Base-by-base conservation (phyloP, 2,113 vertebrate species). In the Atherinomorus stipes region DNA sequence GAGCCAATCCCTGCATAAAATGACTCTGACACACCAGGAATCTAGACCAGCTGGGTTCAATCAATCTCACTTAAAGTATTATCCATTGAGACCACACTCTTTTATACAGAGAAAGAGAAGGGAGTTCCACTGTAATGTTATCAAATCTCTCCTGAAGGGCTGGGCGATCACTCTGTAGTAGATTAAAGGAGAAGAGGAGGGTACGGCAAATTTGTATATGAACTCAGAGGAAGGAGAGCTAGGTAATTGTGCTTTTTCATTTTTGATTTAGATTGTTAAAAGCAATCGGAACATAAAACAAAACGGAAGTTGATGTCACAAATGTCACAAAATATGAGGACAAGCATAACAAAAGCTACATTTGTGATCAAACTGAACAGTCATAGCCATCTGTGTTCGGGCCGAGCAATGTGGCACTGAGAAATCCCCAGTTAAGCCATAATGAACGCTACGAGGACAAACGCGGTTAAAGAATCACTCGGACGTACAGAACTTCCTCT, bases 1-100 rank as follows among this genome's bases (percentile, higher is more conserved):
- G 89, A 91, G 84, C 89, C 91, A 90, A 91, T 89, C 87, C 77
- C 80, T 76, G 85, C 86, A 87, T 90, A 90, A 91, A n/a, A 90
- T 87, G 89, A 89, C 87, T 90, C 86, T 88, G 77, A 88, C 88
- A 90, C 83, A 85, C 82, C 67, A 84, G 90, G 84, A 91, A 85
- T 89, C 85, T 60, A 65, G 85, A 88, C 79, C 84, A 75, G 89
- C 89, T 85, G 86, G 89, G 89, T 78, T 93, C 91, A 78, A 91
- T 94, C 92, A 90, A 90, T 94, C 93, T 92, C 89, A 91, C 89
- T 93, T 94, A 92, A 91, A 79, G 74, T 69, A 71, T 87, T 86
- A 83, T 91, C 84, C 83, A 74, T 85, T 64, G 56, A 78, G 40
- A 47, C 76, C 72, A 51, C 51, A 54, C 79, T 67, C 83, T 76